Percentiles rank a stretch among this genome's conserved stretches.
phyloP scores from a whole-genome alignment of 2,113 vertebrate genomes.

The Morone chrysops region DNA sequence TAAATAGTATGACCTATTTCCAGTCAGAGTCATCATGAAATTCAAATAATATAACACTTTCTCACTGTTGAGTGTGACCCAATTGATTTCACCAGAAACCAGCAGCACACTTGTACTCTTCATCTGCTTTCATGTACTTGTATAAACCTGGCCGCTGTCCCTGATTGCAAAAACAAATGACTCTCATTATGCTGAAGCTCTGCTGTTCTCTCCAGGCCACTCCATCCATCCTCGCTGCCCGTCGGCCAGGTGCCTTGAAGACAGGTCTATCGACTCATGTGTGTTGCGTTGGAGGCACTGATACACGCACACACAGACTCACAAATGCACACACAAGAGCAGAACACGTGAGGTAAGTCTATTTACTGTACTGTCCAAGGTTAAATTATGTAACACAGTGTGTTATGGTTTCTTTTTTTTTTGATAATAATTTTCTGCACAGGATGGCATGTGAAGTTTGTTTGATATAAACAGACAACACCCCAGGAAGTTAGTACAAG shows the following conservation, averaged over 20 bases:
- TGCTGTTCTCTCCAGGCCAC: conserved; percentile 2
- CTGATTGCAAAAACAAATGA: conserved; percentile 16
- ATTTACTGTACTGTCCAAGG: conserved; percentile 2
- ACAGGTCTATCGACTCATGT: conserved; percentile 13
- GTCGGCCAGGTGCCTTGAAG: background rate
- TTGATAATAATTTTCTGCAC: background rate
- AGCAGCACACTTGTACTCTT: background rate
- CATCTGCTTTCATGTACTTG: conserved; percentile 2
- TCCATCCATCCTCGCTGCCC: conserved; percentile 1
- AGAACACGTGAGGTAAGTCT: background rate
- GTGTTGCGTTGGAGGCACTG: background rate
- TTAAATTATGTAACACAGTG: background rate
- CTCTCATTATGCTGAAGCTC: conserved; percentile 26
- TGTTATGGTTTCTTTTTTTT: background rate
- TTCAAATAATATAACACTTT: conserved; percentile 4
- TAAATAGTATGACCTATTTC: background rate
- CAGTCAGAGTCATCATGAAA: background rate
- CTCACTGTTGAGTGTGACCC: background rate
- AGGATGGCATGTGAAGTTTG: background rate
- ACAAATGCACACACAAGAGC: background rate
- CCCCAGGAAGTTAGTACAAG: background rate
- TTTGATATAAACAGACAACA: background rate
- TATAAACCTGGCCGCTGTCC: background rate
- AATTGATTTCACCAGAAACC: conserved; percentile 12
- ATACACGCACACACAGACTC: background rate